Evolutionary conservation across 2,113 vertebrate genomes (phyloP), one percentile per base, ranked within the genome.

Genomic region (Pelodiscus sinensis): DNA sequence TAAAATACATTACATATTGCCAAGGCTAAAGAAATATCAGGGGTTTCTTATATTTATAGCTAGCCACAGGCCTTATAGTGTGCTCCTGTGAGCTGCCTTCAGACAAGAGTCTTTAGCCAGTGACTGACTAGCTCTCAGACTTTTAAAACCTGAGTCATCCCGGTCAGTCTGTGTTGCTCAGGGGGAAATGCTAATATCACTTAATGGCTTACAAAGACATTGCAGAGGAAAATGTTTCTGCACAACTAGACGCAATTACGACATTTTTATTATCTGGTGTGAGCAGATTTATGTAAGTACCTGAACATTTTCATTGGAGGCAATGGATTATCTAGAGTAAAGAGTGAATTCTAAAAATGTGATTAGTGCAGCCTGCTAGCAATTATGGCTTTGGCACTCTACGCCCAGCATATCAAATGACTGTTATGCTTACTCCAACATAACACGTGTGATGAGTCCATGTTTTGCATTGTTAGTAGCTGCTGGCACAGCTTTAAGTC

Each of bases 221-320:
- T 8, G 57, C 4, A 12, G 31, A 87, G 83, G 18, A 91, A 94
- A 13, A 54, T 68, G 78, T 1, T 88, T 71, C 83, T 35, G 29
- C n/a, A 68, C 38, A 94, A 92, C 50, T 13, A 18, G 52, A 87
- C 56, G 35, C 29, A 82, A 84, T 65, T 79, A 68, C 65, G 55
- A 82, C n/a, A 11, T 15, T 31, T 8, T 38, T 0, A 0, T 84
- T 92, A 90, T 86, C 85, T 92, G 16, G 6, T 12, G 83, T 50
- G 35, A 91, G 56, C 58, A 95, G 73, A 25, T 96, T 92, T 85
- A 89, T 22, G 27, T 19, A 92, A 94, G 88, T 21, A 89, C 54
- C 57, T 68, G 14, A 25, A 90, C 60, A 87, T 89, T 52, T 3
- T 0, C 38, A 62, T 27, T 60, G 86, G 81, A 9, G 13, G 31